These are phyloP conservation scores for Mastomys coucha DNA, from an alignment of 2,113 vertebrate genomes.

Conservation along the genomic window DNA sequence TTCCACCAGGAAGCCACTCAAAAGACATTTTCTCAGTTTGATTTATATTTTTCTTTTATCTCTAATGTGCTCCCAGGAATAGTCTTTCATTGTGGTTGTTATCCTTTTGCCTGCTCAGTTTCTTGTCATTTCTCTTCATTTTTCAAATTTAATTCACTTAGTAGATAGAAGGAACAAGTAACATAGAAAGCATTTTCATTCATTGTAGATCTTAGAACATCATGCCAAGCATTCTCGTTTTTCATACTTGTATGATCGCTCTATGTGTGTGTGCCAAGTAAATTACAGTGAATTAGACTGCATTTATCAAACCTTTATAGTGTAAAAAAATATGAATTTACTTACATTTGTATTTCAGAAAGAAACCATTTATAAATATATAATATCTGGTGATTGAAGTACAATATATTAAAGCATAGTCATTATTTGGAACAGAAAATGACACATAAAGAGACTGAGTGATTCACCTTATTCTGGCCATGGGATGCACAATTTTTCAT, in stretches of 20 bases:
- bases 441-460: not conserved
- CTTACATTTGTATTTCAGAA: slow-evolving; percentile 9
- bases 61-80: slow-evolving; percentile 42
- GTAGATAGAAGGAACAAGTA: not conserved
- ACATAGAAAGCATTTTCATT: not conserved
- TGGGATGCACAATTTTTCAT: not conserved
- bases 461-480: not conserved
- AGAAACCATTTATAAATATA: not conserved
- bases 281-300: slow-evolving; percentile 34
- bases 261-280: not conserved
- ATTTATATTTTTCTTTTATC: slow-evolving; percentile 83
- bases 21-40: slow-evolving; percentile 78
- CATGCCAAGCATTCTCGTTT: not conserved
- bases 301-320: not conserved
- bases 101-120: not conserved
- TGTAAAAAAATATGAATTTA: not conserved
- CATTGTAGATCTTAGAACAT: slow-evolving; percentile 27
- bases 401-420: slow-evolving; percentile 2
- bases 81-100: slow-evolving; percentile 35
- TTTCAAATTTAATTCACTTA: slow-evolving; percentile 47
- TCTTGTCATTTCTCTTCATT: not conserved
- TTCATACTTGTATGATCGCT: not conserved
- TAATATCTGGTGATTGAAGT: not conserved
- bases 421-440: not conserved
- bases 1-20: slow-evolving; percentile 71